These are phyloP conservation scores for Trissolcus basalis DNA, from an alignment of 1,140 invertebrate species.

Conservation along the genomic window DNA sequence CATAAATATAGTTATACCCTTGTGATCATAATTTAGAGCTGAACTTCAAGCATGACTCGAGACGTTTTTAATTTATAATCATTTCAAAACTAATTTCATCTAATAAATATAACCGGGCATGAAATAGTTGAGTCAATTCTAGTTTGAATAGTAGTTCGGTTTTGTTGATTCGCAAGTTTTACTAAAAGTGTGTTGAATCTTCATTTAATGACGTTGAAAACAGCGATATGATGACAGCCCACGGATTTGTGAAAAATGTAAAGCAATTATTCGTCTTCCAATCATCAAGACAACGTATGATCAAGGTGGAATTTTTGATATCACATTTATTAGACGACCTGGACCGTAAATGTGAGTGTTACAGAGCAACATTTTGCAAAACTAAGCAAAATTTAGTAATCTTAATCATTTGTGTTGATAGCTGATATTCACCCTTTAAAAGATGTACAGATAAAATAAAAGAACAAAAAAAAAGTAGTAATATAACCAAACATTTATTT, in stretches of 20 bases:
- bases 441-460: neutral
- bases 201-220: neutral
- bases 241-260: constrained; percentile 21
- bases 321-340: constrained; percentile 32
- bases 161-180: neutral
- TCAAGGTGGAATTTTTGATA: constrained; percentile 37
- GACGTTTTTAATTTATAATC: no score
- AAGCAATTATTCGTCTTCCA: constrained; percentile 29
- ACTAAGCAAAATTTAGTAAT: constrained; percentile 4
- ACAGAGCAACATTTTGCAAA: constrained; percentile 16
- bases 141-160: neutral
- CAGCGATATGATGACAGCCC: constrained; percentile 19
- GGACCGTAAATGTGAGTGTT: constrained; percentile 55
- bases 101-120: no score
- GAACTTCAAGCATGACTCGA: no score
- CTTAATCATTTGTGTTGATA: neutral
- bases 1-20: neutral
- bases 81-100: no score
- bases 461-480: no score
- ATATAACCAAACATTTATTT: no score
- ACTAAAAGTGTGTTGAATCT: neutral
- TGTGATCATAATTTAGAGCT: no score
- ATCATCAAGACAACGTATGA: constrained; percentile 18
- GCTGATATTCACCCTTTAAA: neutral
- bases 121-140: neutral